Evolutionary conservation across 1,140 invertebrate species (phyloP).

Genomic region (Neocloeon triangulifer): DNA sequence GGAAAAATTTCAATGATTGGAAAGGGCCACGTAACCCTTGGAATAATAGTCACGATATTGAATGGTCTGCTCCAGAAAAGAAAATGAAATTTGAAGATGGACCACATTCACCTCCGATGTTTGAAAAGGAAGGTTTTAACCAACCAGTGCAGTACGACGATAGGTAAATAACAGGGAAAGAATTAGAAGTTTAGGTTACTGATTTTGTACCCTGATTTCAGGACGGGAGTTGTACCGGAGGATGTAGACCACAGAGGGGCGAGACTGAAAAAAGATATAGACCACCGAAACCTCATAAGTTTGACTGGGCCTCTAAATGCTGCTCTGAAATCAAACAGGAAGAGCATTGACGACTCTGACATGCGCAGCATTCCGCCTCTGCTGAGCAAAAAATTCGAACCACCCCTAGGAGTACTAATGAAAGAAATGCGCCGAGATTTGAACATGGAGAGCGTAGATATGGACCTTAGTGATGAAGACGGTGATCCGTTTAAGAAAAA

Average conservation of each 20-base stretch:
- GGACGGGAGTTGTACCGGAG: too few species aligned
- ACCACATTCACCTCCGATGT: conserved; percentile 38
- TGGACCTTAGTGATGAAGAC: conserved; percentile 53
- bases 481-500: too few species aligned
- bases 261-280: conserved; percentile 7
- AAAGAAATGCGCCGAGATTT: conserved; percentile 14
- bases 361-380: conserved; percentile 5
- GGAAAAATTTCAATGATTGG: not conserved
- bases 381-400: not conserved
- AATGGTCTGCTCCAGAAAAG: too few species aligned
- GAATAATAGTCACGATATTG: too few species aligned
- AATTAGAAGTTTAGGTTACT: too few species aligned
- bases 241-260: conserved; percentile 9
- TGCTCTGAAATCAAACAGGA: conserved; percentile 11
- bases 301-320: conserved; percentile 44
- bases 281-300: conserved; percentile 54
- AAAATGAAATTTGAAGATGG: conserved; percentile 6
- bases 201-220: too few species aligned
- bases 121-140: conserved; percentile 27
- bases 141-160: conserved; percentile 33
- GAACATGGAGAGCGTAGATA: conserved; percentile 39
- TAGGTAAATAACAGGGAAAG: too few species aligned
- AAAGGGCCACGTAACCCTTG: too few species aligned
- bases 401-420: not conserved
- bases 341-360: not conserved